Base-by-base conservation (phyloP, 2,888 invertebrate species). In the Polyommatus iphigenia region DNA sequence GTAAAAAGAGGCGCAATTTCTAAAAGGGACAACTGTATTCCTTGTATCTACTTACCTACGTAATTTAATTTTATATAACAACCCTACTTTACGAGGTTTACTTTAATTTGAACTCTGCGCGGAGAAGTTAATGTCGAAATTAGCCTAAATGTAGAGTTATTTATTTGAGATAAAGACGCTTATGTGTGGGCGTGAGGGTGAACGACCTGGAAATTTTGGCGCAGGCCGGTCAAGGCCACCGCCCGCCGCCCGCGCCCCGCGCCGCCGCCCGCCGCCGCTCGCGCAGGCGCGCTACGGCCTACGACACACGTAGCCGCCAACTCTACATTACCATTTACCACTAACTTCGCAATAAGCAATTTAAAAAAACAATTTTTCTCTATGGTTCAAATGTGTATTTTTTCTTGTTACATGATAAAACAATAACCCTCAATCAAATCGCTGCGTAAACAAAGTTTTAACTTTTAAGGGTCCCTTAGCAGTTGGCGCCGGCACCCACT, bases 141-240 rank as follows among this genome's bases (percentile, higher is more conserved):
- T 88, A 76, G 86, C 79, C 84, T 83, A 86, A 71, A 80, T 80
- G 57, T 80, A 80, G 36, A 80, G 84, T 86, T 90, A 89, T 90
- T 91, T 90, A 89, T 87, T 87, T 87, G 90, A 91, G 92, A 92
- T 92, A 91, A 90, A 90, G 88, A 83, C 88, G 89, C 87, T 89
- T 87, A 93, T 90, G 86, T 86, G 92, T 90, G 91, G 91, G 93
- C 90, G 90, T 88, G 88, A 88, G 87, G 91, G 91, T 91, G 91
- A 92, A 93, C 84, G 93, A 92, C 91, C 93, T 89, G 93, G 90
- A 90, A 91, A 91, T 92, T 94, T 94, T 93, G 94, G 94, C 94
- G 94, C 93, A 92, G 91, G 89, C 89, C 92, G 94, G 94, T 94
- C 94, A 94, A 94, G 94, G 94, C 93, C 94, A 88, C 85, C 83